Evolutionary conservation across 2,888 invertebrate species (phyloP).

Genomic region (Eugnorisma glareosa): DNA sequence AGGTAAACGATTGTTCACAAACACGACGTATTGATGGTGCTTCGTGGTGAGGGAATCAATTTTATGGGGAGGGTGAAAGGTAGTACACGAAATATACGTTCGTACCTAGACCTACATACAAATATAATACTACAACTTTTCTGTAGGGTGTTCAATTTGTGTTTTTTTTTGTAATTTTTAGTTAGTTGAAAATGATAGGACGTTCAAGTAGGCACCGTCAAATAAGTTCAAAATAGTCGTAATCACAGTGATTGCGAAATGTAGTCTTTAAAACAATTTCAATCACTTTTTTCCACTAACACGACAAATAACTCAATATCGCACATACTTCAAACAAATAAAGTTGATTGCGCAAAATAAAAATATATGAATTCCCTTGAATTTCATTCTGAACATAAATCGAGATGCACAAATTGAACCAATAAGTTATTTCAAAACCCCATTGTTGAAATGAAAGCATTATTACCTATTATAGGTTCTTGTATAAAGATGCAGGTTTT

Average conservation of each 20-base stretch:
- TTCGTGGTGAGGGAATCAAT: constrained; percentile 9
- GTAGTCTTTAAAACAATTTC: background rate
- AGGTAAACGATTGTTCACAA: constrained; percentile 34
- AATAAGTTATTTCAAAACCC: constrained; percentile 1
- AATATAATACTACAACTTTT: background rate
- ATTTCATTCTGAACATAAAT: constrained; percentile 30
- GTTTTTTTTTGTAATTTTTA: background rate
- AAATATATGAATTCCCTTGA: constrained; percentile 22
- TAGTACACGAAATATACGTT: background rate
- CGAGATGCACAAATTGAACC: constrained; percentile 18
- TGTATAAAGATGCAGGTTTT: background rate
- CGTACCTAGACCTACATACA: background rate
- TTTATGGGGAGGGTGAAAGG: background rate
- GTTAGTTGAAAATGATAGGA: background rate
- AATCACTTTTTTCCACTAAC: background rate
- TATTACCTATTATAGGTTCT: background rate
- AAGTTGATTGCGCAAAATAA: constrained; percentile 33
- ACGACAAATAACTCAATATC: constrained; percentile 12
- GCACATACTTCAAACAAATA: constrained; percentile 17
- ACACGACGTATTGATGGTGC: constrained; percentile 7
- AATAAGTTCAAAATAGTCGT: background rate
- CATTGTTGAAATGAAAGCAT: background rate
- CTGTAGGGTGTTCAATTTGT: background rate
- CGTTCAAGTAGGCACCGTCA: too few relatives aligned
- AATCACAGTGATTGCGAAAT: too few relatives aligned